A percentile compares a stretch with the other conserved stretches of the same genome.
Evolutionary conservation across 2,888 invertebrate genomes (phyloP).

Genomic region (Balanococcus diminutus): DNA sequence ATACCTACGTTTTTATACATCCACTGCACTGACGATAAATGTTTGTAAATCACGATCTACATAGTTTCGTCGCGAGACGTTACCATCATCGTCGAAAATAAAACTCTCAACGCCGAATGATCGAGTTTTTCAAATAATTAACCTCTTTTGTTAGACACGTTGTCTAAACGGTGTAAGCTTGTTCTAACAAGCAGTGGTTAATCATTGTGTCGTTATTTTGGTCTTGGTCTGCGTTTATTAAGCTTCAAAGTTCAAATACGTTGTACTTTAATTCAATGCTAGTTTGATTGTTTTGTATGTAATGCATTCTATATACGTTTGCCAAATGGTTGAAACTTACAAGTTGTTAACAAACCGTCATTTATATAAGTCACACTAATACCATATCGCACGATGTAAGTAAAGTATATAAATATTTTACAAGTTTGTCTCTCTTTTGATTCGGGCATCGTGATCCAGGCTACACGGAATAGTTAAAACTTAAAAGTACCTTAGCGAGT

Average conservation of each 20-base stretch:
- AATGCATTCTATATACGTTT: constrained; percentile 1
- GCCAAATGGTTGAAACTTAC: constrained; percentile 44
- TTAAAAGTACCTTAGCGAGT: background rate
- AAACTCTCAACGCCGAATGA: background rate
- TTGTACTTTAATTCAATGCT: constrained; percentile 11
- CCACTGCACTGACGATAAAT: too few relatives aligned
- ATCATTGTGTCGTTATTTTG: constrained; percentile 39
- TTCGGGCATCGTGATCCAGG: background rate
- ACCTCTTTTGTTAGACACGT: background rate
- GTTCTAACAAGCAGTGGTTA: background rate
- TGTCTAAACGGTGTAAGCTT: background rate
- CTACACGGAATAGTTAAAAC: background rate
- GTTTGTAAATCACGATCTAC: too few relatives aligned
- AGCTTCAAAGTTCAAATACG: constrained; percentile 33
- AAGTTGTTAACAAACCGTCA: constrained; percentile 33
- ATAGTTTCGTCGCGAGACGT: too few relatives aligned
- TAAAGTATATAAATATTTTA: background rate
- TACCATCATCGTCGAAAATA: background rate
- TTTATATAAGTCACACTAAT: constrained; percentile 33
- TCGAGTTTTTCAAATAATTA: background rate
- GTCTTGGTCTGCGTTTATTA: background rate
- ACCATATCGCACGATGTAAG: too few relatives aligned
- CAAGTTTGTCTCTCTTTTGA: background rate
- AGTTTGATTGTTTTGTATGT: constrained; percentile 31
- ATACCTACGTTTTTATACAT: too few relatives aligned